Evolutionary conservation across 2,888 invertebrate species (phyloP).

Genomic region (Trichogramma evanescens): DNA sequence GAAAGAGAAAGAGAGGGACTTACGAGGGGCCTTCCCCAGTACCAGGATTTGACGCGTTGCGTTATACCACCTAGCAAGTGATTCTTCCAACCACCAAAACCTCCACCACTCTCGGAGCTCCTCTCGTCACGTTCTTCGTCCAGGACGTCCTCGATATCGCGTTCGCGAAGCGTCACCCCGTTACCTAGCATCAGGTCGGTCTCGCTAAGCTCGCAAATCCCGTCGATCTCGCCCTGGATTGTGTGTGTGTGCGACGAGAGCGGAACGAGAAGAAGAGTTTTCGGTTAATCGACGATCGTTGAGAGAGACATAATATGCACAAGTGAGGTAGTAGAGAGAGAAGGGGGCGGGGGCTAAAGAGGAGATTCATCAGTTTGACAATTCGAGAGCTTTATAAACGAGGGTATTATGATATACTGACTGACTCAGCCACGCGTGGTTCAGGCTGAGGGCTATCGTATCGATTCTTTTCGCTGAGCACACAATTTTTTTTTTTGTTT

Average conservation of each 20-base stretch:
- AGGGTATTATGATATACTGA: too few relatives aligned
- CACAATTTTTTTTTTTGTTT: too few relatives aligned
- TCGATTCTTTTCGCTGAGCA: too few relatives aligned
- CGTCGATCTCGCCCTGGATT: conserved; percentile 40
- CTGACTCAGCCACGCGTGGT: too few relatives aligned
- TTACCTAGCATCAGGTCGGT: conserved; percentile 47
- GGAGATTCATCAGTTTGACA: too few relatives aligned
- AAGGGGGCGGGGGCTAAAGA: too few relatives aligned
- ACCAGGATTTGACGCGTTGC: conserved; percentile 95
- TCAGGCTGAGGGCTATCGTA: too few relatives aligned
- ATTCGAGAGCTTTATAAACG: too few relatives aligned
- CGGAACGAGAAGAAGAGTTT: too few relatives aligned
- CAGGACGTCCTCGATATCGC: conserved; percentile 45
- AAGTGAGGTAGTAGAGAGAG: too few relatives aligned
- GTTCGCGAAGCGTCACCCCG: conserved; percentile 42
- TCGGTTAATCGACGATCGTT: too few relatives aligned
- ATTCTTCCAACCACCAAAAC: conserved; percentile 79
- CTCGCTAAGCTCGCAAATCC: conserved; percentile 47
- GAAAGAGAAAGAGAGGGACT: conserved; percentile 52
- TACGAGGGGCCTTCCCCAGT: conserved; percentile 96
- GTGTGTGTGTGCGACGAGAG: background rate
- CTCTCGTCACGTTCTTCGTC: conserved; percentile 46
- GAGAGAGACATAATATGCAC: too few relatives aligned
- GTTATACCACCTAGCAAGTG: conserved; percentile 87
- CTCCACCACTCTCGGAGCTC: conserved; percentile 47